phyloP scores from a whole-genome alignment of 2,888 invertebrate genomes.

The Margaritifera margaritifera region DNA sequence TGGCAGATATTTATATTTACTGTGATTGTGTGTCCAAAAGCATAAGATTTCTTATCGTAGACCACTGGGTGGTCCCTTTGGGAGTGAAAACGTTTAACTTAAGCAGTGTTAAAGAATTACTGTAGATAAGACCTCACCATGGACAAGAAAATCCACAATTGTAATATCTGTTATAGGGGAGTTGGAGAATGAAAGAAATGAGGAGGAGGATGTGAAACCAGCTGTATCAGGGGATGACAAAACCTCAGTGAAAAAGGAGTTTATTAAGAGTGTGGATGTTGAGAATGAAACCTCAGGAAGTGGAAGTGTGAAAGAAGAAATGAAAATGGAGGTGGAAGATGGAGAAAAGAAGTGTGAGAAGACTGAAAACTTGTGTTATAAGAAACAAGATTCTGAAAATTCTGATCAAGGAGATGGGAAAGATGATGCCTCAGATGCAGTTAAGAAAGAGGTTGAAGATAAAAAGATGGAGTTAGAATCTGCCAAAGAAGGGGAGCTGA shows the following conservation, averaged over 20 bases:
- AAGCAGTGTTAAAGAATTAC: too few relatives aligned
- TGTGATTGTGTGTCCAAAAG: too few relatives aligned
- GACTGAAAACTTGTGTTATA: conserved; percentile 16
- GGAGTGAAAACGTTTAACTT: too few relatives aligned
- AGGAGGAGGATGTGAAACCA: conserved; percentile 2
- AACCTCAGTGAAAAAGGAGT: not conserved
- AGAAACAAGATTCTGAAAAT: conserved; percentile 8
- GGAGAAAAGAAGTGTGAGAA: conserved; percentile 22
- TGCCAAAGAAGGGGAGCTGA: conserved; percentile 44
- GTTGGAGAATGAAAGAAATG: not conserved
- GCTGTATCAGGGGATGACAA: conserved; percentile 5
- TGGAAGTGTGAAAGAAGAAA: conserved; percentile 5
- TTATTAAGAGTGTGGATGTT: not conserved
- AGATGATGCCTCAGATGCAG: conserved; percentile 46
- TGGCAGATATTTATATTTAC: too few relatives aligned
- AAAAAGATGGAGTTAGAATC: conserved; percentile 20
- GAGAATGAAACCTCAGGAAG: too few relatives aligned
- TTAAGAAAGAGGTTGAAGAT: conserved; percentile 38
- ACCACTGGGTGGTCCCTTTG: too few relatives aligned
- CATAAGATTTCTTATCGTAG: too few relatives aligned
- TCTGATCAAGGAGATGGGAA: conserved; percentile 25
- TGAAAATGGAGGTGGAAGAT: conserved; percentile 23
- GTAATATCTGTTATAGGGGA: too few relatives aligned
- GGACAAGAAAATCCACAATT: too few relatives aligned
- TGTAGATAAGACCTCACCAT: too few relatives aligned